phyloP scores from a whole-genome alignment of 1,140 invertebrate species.

The Archegozetes longisetosus region DNA sequence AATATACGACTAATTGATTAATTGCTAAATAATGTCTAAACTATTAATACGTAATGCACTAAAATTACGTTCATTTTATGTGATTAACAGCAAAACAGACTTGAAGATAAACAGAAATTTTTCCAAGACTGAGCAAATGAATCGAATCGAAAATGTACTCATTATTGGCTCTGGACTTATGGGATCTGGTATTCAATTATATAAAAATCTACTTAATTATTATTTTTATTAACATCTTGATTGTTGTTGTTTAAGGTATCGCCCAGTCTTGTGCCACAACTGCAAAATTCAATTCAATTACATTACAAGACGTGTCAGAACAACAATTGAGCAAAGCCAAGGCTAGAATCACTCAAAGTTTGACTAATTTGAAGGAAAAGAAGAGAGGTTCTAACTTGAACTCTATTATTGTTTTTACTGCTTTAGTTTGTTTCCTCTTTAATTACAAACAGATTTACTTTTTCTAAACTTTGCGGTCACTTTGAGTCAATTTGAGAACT shows the following conservation, averaged over 20 bases:
- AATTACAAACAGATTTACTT: not conserved
- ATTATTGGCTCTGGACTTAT: slow-evolving; percentile 61
- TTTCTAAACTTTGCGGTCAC: no score
- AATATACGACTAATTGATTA: no score
- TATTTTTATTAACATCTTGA: not conserved
- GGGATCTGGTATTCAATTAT: slow-evolving; percentile 26
- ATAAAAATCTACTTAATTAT: not conserved
- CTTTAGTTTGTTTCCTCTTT: not conserved
- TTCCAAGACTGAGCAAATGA: not conserved
- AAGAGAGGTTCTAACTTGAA: no score
- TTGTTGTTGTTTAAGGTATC: slow-evolving; percentile 34
- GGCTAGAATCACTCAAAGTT: slow-evolving; percentile 45
- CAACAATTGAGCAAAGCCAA: slow-evolving; percentile 50
- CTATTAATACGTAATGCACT: not conserved
- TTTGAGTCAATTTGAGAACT: no score
- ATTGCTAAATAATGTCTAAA: not conserved
- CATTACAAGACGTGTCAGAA: slow-evolving; percentile 47
- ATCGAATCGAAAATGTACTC: slow-evolving; percentile 54
- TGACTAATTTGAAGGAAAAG: slow-evolving; percentile 60
- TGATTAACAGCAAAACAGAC: not conserved
- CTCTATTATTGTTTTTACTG: no score
- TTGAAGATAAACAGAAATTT: not conserved
- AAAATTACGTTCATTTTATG: not conserved
- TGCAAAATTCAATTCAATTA: slow-evolving; percentile 16
- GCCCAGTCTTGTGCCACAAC: slow-evolving; percentile 39